phyloP scores from a whole-genome alignment of 2,113 vertebrate species.

The Daboia siamensis region DNA sequence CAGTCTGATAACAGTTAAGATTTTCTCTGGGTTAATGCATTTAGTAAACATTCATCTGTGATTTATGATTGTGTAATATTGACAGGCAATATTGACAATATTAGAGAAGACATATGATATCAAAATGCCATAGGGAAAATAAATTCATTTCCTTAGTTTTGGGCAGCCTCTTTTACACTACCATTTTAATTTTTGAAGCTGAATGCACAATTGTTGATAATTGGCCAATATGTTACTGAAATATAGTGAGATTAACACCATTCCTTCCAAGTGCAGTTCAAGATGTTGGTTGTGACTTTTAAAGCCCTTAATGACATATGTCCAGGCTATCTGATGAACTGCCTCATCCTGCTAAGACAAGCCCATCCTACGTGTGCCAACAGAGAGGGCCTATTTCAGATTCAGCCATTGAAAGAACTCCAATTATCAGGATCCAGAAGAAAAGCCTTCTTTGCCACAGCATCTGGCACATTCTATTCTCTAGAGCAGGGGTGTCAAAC shows the following conservation, averaged over 20 bases:
- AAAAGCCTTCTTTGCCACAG: no score
- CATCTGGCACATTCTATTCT: no score
- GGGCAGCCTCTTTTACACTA: slow-evolving; percentile 69
- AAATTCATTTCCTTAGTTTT: slow-evolving; percentile 56
- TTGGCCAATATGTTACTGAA: neutral
- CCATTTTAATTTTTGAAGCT: slow-evolving; percentile 39
- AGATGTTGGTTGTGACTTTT: no score
- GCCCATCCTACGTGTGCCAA: no score
- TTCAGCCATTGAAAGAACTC: no score
- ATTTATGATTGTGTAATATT: slow-evolving; percentile 2
- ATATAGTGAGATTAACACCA: neutral
- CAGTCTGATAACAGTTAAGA: neutral
- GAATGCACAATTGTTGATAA: neutral
- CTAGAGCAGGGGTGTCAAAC: no score
- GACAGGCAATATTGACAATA: neutral
- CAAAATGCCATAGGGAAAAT: slow-evolving; percentile 36
- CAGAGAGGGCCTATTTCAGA: no score
- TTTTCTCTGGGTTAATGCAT: neutral
- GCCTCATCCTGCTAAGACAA: no score
- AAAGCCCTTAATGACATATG: no score
- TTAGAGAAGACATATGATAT: slow-evolving; percentile 35
- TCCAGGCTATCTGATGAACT: no score
- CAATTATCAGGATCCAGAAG: no score
- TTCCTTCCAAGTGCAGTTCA: neutral
- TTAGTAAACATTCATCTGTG: neutral